Evolutionary conservation across 2,797 vertebrate genomes (phyloP).

Genomic region (Dendrocincla tyrannina): DNA sequence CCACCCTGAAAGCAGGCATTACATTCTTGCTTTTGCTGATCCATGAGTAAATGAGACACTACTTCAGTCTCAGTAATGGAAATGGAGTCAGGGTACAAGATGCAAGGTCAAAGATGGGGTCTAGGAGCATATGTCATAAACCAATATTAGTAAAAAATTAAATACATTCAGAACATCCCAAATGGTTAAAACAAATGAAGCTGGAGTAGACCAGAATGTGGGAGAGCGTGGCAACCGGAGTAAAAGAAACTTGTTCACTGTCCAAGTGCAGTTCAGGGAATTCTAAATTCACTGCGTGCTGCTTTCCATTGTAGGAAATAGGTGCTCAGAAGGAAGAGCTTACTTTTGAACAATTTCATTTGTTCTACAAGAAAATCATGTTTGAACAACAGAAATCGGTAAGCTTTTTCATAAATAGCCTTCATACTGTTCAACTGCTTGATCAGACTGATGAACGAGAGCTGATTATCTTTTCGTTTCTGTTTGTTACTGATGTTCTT

Average conservation of each 20-base stretch:
- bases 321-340: constrained; percentile 89
- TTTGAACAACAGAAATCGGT: constrained; percentile 93
- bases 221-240: not conserved
- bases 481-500: not conserved
- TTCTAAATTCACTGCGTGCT: not conserved
- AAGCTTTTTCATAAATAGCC: constrained; percentile 47
- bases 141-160: not conserved
- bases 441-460: not conserved
- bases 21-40: not conserved
- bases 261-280: not conserved
- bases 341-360: constrained; percentile 94
- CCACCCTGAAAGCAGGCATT: not conserved
- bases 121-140: not conserved
- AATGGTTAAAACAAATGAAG: not conserved
- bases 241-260: not conserved
- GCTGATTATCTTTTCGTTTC: not conserved
- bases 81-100: not conserved
- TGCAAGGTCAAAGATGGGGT: not conserved
- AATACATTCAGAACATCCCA: not conserved
- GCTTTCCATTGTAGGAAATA: constrained; percentile 80
- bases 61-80: not conserved
- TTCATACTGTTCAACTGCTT: not conserved
- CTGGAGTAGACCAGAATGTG: not conserved
- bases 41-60: not conserved
- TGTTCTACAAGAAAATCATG: constrained; percentile 95